phyloP scores from a whole-genome alignment of 2,797 vertebrate genomes.

The Sparus aurata region DNA sequence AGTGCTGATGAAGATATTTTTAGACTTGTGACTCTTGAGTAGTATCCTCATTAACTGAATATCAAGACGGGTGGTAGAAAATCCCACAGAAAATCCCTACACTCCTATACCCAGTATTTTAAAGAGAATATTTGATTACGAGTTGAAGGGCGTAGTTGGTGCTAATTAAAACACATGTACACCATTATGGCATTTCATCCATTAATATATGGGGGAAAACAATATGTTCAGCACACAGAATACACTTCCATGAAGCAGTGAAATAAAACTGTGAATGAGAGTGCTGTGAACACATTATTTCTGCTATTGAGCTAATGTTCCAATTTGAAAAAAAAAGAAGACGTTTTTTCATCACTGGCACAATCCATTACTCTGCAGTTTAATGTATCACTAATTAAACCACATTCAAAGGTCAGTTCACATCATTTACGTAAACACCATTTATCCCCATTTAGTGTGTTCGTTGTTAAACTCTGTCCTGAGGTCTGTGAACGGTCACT shows the following conservation, averaged over 20 bases:
- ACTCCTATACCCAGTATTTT: conserved; percentile 9
- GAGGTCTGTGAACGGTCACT: background rate
- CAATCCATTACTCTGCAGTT: conserved; percentile 3
- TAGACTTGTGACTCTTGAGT: conserved; percentile 12
- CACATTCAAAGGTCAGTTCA: background rate
- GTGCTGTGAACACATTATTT: background rate
- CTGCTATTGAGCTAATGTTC: background rate
- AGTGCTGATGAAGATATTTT: conserved; percentile 21
- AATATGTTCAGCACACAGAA: background rate
- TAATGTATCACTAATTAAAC: background rate
- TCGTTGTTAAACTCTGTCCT: background rate
- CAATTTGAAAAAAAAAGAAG: background rate
- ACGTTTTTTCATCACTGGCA: background rate
- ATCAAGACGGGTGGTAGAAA: conserved; percentile 14
- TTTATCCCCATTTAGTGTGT: background rate
- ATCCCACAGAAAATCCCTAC: conserved; percentile 28
- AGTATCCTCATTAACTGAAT: conserved; percentile 24
- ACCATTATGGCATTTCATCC: conserved; percentile 4
- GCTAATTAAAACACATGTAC: conserved; percentile 33
- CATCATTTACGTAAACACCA: too few species aligned
- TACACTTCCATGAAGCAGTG: conserved; percentile 21
- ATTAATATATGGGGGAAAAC: conserved; percentile 3
- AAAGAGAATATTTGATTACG: conserved; percentile 54
- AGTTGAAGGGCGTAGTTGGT: conserved; percentile 13
- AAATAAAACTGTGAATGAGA: conserved; percentile 2